Evolutionary conservation across 2,888 invertebrate genomes (phyloP).

Genomic region (Nomada hirtipes): DNA sequence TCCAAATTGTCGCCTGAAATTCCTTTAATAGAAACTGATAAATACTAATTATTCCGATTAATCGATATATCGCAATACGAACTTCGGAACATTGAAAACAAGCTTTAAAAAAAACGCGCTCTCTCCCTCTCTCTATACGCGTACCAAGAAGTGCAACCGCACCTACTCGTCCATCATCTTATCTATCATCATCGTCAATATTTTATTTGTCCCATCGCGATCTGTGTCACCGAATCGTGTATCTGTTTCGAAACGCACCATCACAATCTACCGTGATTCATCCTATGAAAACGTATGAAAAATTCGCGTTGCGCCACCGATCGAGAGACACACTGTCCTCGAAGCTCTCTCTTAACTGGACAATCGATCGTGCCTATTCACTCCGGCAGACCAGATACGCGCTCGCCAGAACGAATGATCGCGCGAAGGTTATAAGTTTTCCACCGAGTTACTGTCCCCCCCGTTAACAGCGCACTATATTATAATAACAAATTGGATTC

Average conservation of each 20-base stretch:
- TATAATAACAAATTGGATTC: slow-evolving; percentile 55
- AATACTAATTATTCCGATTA: no score
- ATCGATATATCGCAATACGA: no score
- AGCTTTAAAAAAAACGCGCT: no score
- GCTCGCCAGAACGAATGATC: no score
- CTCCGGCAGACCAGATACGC: no score
- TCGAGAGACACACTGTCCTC: background rate
- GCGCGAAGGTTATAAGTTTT: slow-evolving; percentile 26
- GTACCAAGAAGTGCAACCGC: no score
- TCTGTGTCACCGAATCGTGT: background rate
- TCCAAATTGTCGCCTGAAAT: no score
- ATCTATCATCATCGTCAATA: background rate
- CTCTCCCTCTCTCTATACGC: no score
- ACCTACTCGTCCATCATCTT: background rate
- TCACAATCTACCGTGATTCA: slow-evolving; percentile 7
- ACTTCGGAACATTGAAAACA: no score
- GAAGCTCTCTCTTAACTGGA: slow-evolving; percentile 22
- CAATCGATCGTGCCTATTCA: slow-evolving; percentile 31
- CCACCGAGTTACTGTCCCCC: slow-evolving; percentile 35
- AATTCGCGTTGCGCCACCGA: background rate
- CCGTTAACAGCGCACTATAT: slow-evolving; percentile 50
- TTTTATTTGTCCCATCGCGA: background rate
- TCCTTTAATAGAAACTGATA: no score
- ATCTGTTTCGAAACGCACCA: background rate
- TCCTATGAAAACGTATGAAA: background rate